Conservation (phyloP, 2,888 invertebrate genomes). For the Craniophora ligustri region DNA sequence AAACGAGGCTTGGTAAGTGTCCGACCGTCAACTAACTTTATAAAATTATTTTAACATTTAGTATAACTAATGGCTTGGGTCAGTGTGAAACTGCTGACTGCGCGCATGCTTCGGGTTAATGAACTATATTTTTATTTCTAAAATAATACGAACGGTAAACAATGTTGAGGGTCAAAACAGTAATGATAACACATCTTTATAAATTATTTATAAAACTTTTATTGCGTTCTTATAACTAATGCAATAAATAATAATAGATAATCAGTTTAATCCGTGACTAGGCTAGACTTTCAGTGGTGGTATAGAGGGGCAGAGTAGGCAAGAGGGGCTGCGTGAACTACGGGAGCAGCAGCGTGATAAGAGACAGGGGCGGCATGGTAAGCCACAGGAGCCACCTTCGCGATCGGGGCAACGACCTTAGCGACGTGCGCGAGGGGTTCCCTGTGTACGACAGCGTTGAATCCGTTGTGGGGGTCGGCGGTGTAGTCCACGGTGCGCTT, state of each 20-base stretch:
- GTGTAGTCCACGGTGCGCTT: constrained; percentile 85
- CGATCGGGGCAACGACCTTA: constrained; percentile 61
- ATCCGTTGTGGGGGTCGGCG: constrained; percentile 82
- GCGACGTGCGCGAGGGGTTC: constrained; percentile 74
- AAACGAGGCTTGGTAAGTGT: too few relatives aligned
- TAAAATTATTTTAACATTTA: too few relatives aligned
- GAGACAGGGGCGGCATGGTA: constrained; percentile 47
- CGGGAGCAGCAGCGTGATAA: constrained; percentile 56
- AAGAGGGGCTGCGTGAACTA: constrained; percentile 61
- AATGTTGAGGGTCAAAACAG: too few relatives aligned
- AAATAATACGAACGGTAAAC: too few relatives aligned
- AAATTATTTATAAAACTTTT: constrained; percentile 1
- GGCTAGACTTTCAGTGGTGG: constrained; percentile 42
- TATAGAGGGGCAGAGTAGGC: constrained; percentile 51
- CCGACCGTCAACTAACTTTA: too few relatives aligned
- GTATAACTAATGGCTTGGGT: too few relatives aligned
- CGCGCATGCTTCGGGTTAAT: too few relatives aligned
- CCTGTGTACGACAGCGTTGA: constrained; percentile 84
- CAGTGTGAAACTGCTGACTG: too few relatives aligned
- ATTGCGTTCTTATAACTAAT: constrained; percentile 28
- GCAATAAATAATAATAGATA: constrained; percentile 37
- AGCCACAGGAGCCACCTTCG: constrained; percentile 58
- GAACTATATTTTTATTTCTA: too few relatives aligned
- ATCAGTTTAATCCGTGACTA: constrained; percentile 35
- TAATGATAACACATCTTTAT: not conserved